A percentile compares a stretch with the other conserved stretches of the same genome.
Evolutionary conservation across 2,797 vertebrate genomes (phyloP).

Genomic region (Rhinella marina): DNA sequence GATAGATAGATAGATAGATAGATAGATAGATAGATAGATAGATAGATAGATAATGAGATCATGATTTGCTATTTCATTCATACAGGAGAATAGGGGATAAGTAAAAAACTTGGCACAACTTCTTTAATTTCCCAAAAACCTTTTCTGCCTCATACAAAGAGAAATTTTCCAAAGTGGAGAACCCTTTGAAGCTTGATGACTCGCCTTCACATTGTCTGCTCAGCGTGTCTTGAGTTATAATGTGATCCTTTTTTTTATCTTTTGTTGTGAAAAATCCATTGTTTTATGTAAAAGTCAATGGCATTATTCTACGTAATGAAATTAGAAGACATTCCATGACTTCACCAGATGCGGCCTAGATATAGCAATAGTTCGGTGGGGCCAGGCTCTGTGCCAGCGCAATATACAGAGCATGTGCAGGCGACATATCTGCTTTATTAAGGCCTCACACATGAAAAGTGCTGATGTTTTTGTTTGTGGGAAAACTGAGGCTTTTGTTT

Average conservation of each 20-base stretch:
- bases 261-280: not conserved
- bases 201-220: not conserved
- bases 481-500: conserved; percentile 41
- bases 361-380: not conserved
- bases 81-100: too few species aligned
- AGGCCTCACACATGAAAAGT: conserved; percentile 31
- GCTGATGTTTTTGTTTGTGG: conserved; percentile 48
- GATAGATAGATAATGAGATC: too few species aligned
- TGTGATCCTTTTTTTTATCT: not conserved
- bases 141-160: too few species aligned
- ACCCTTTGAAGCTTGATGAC: too few species aligned
- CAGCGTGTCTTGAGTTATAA: not conserved
- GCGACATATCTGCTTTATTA: conserved; percentile 4
- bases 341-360: conserved; percentile 40
- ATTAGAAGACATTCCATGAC: conserved; percentile 44
- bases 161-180: too few species aligned
- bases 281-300: not conserved
- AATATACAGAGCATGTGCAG: not conserved
- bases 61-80: too few species aligned
- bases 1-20: too few species aligned
- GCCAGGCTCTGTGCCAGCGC: not conserved
- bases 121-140: too few species aligned
- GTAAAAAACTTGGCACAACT: too few species aligned
- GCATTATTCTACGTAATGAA: conserved; percentile 8
- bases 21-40: too few species aligned